Conservation (phyloP, 2,797 vertebrate species). For the Hozukius guyotensis region DNA sequence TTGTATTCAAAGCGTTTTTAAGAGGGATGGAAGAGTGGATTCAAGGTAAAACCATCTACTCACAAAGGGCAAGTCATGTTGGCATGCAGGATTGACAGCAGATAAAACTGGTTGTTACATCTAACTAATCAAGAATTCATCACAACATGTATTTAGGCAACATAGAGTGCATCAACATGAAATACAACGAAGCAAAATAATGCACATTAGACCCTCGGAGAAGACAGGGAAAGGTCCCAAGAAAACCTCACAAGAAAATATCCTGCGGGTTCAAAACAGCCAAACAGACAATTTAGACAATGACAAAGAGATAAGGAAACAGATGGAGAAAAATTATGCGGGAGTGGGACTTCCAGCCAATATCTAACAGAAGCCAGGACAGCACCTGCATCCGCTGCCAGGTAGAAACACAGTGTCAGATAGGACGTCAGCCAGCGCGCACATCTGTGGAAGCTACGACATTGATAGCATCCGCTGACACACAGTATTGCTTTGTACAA, state of each 20-base stretch:
- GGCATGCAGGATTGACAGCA: not conserved
- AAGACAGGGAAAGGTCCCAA: not conserved
- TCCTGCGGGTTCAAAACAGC: not conserved
- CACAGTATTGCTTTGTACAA: constrained; percentile 5
- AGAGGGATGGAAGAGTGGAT: not conserved
- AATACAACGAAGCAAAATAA: not conserved
- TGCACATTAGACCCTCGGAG: not conserved
- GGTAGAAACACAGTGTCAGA: constrained; percentile 44
- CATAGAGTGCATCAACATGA: not conserved
- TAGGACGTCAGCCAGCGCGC: constrained; percentile 34
- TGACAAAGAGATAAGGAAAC: constrained; percentile 18
- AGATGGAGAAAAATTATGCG: constrained; percentile 18
- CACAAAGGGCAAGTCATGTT: not conserved
- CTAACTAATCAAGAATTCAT: not conserved
- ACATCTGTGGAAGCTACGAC: constrained; percentile 39
- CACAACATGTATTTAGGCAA: not conserved
- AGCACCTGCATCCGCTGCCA: constrained; percentile 38
- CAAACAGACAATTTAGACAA: constrained; percentile 9
- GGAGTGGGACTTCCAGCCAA: constrained; percentile 25
- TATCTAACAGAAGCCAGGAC: constrained; percentile 31
- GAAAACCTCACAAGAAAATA: not conserved
- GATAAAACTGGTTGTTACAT: not conserved
- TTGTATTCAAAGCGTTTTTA: not conserved
- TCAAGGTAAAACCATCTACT: not conserved
- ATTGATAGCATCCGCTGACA: constrained; percentile 22